Percentiles rank a stretch among this genome's conserved stretches.
These are phyloP conservation scores for Pasiphila rectangulata DNA, from an alignment of 2,888 invertebrate species.

Conservation along the genomic window DNA sequence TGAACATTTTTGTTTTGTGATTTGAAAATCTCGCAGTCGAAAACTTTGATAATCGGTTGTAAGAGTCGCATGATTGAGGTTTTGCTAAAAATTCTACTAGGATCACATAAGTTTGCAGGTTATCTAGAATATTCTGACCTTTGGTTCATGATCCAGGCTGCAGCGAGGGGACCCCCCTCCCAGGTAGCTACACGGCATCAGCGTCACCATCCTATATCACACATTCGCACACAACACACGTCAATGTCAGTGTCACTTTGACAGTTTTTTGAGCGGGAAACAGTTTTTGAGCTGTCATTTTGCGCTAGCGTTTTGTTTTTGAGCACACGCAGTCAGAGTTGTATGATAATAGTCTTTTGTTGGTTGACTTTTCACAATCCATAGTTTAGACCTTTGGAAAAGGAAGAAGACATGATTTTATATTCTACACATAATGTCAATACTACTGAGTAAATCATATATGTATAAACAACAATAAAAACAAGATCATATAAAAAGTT, in stretches of 20 bases:
- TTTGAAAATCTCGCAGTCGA: not conserved
- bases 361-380: slow-evolving; percentile 46
- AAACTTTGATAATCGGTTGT: not conserved
- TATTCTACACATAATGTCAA: too few species aligned
- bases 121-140: slow-evolving; percentile 57
- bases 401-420: too few species aligned
- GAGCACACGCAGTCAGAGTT: slow-evolving; percentile 43
- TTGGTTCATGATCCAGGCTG: slow-evolving; percentile 76
- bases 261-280: slow-evolving; percentile 66
- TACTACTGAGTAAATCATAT: too few species aligned
- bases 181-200: slow-evolving; percentile 85
- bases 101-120: not conserved
- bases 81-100: slow-evolving; percentile 7
- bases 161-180: slow-evolving; percentile 80
- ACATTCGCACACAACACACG: slow-evolving; percentile 55
- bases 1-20: too few species aligned
- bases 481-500: too few species aligned
- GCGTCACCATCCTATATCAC: slow-evolving; percentile 81
- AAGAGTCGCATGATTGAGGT: slow-evolving; percentile 28
- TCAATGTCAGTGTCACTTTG: slow-evolving; percentile 62
- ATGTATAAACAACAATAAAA: too few species aligned
- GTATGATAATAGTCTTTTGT: slow-evolving; percentile 37
- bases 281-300: slow-evolving; percentile 61
- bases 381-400: slow-evolving; percentile 39
- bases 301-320: slow-evolving; percentile 57